Percentiles rank a stretch among this genome's conserved stretches.
Conservation (phyloP, 2,113 vertebrate genomes). For the Engystomops pustulosus region DNA sequence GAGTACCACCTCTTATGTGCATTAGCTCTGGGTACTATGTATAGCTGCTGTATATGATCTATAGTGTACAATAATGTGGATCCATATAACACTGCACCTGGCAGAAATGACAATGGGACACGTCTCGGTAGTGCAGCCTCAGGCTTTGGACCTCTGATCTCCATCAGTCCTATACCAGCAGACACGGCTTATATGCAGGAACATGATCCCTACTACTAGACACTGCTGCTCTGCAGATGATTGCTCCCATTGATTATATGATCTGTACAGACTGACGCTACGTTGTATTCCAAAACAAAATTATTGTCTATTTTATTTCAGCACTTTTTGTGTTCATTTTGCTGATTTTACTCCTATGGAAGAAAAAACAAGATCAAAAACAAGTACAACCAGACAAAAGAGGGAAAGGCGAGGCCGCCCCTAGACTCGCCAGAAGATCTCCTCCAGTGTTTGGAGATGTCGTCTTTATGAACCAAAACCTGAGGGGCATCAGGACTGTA, state of each 20-base stretch:
- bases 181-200: too few relatives aligned
- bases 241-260: not conserved
- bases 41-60: too few relatives aligned
- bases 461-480: not conserved
- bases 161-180: too few relatives aligned
- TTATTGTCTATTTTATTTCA: slow-evolving; percentile 59
- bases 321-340: slow-evolving; percentile 67
- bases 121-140: not conserved
- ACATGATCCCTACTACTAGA: too few relatives aligned
- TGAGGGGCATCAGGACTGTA: not conserved
- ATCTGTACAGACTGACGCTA: not conserved
- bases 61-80: not conserved
- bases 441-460: not conserved
- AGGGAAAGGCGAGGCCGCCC: not conserved
- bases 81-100: not conserved
- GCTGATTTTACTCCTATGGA: slow-evolving; percentile 57
- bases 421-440: accelerated
- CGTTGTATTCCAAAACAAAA: slow-evolving; percentile 13
- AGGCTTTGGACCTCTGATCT: too few relatives aligned
- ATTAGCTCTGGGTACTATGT: too few relatives aligned
- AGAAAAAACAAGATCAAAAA: slow-evolving; percentile 66
- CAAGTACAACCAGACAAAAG: slow-evolving; percentile 52
- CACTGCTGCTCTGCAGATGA: not conserved
- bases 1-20: not conserved
- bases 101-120: not conserved